These are phyloP conservation scores for Helarctos malayanus DNA, from an alignment of 2,797 vertebrate species.

Conservation along the genomic window DNA sequence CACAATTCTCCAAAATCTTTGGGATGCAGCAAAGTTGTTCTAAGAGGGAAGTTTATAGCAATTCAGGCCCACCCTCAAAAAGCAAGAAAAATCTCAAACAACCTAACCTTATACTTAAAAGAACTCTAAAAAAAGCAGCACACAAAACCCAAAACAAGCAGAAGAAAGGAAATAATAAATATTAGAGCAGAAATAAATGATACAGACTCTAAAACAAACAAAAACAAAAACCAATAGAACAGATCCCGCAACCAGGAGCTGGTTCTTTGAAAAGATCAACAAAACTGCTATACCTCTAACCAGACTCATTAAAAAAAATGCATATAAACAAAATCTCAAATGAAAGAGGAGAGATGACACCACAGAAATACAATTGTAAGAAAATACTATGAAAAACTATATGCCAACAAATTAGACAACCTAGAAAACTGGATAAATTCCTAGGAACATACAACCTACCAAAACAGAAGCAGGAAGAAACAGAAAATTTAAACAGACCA, in stretches of 20 bases:
- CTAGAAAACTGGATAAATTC: background rate
- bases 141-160: background rate
- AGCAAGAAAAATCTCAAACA: background rate
- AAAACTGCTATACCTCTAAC: background rate
- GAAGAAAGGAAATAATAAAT: background rate
- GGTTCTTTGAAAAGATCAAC: background rate
- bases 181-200: background rate
- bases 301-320: background rate
- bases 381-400: background rate
- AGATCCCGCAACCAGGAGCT: background rate
- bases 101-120: background rate
- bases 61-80: background rate
- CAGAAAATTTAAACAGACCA: background rate
- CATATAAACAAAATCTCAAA: background rate
- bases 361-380: background rate
- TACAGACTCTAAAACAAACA: background rate
- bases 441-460: background rate
- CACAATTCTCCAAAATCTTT: background rate
- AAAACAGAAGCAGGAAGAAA: background rate
- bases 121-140: background rate
- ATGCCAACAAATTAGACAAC: background rate
- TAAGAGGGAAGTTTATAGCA: background rate
- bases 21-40: background rate
- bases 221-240: background rate
- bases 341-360: background rate